Evolutionary conservation across 1,140 invertebrate genomes (phyloP), one percentile per base, ranked within the genome.

Genomic region (Plutomurus gul): DNA sequence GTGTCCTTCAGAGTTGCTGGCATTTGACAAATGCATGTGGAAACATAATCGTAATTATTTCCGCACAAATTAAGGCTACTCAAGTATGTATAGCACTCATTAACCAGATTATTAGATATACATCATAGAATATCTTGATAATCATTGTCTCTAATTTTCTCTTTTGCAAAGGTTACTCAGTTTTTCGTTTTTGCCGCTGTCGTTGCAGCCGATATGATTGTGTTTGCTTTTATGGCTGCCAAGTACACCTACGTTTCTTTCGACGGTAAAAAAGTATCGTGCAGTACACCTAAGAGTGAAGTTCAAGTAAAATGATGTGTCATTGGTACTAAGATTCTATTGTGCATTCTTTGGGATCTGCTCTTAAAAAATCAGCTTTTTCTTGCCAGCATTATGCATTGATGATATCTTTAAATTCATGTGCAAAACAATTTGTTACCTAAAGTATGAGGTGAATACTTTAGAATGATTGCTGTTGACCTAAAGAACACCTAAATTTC

Each of bases 1-100:
- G 95, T 0, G 90, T 99, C 0, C 85, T 99, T 18, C 92, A 95
- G 85, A 95, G 96, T 6, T 90, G 91, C 5, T 99, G 95, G 94
- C 88, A 97, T 37, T 85, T 98, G 0, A 96, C 95, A 0, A 93
- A 93, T n/a, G 94, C 96, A 0, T 89, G 95, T 84, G 97, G 97
- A 20, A 97, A 99, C 87, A 85, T 97, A 4, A 91, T 99, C 70
- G 94, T 95, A 5, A 92, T 98, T 1, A 90, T 98, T 20, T 90
- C 98, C 33, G 92, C 95, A 8, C 92, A 94, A 86, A 86, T 89
- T 7, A 87, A 87, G 22, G 85, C 89, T 22, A 91, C 36, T 0
- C 20, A 72, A n/a, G 36, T 46, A 39, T 40, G 8, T 72, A 20
- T 8, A 4, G 39, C n/a, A 13, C 2, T 13, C 10, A 4, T 43